Evolutionary conservation across 1,140 invertebrate genomes (phyloP).

Genomic region (Drosophila bocqueti): DNA sequence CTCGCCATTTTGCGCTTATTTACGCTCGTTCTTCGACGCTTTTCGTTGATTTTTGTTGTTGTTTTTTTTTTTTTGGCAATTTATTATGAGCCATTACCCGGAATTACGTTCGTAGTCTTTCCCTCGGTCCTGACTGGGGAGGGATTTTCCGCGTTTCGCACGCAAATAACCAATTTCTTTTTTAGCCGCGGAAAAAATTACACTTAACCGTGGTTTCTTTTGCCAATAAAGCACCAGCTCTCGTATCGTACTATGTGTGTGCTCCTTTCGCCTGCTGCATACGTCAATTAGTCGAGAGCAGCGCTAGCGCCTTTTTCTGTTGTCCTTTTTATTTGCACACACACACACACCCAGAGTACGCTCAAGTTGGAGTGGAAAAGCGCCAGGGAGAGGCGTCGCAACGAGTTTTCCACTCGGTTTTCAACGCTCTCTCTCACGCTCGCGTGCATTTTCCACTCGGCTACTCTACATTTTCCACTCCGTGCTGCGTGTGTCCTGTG

Average conservation of each 20-base stretch:
- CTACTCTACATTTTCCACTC: not conserved
- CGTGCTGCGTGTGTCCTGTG: constrained; percentile 42
- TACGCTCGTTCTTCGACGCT: constrained; percentile 14
- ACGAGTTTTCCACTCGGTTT: constrained; percentile 12
- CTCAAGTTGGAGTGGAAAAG: constrained; percentile 33
- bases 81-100: constrained; percentile 69
- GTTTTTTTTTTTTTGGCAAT: constrained; percentile 37
- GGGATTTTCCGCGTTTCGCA: constrained; percentile 41
- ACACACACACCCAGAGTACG: constrained; percentile 3
- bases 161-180: constrained; percentile 75
- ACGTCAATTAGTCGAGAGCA: constrained; percentile 64
- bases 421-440: not conserved
- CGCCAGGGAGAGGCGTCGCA: not conserved
- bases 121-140: not conserved
- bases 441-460: constrained; percentile 39
- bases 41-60: constrained; percentile 1
- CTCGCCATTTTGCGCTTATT: constrained; percentile 25
- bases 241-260: constrained; percentile 11
- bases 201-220: constrained; percentile 54
- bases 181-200: constrained; percentile 48
- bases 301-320: constrained; percentile 18
- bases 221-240: constrained; percentile 20
- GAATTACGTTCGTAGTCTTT: constrained; percentile 42
- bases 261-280: constrained; percentile 36
- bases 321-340: constrained; percentile 50